Conservation (phyloP, 1,140 invertebrate genomes). For the Scaptomyza montana region DNA sequence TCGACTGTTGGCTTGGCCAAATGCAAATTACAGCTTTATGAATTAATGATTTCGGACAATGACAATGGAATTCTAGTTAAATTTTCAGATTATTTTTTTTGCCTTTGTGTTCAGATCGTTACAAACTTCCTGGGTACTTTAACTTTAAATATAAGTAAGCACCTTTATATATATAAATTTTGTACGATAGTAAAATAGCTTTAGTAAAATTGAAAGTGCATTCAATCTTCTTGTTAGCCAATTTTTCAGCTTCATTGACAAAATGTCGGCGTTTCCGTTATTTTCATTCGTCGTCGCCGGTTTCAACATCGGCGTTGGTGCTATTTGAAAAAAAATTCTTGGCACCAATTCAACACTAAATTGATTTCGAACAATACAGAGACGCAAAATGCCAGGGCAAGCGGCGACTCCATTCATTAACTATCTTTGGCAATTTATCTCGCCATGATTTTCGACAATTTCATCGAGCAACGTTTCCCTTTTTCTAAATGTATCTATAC, state of each 20-base stretch:
- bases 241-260: slow-evolving; percentile 31
- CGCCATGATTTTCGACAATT: slow-evolving; percentile 64
- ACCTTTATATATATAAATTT: too few relatives aligned
- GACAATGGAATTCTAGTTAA: slow-evolving; percentile 34
- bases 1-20: slow-evolving; percentile 44
- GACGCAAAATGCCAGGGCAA: too few relatives aligned
- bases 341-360: slow-evolving; percentile 77
- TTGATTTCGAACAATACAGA: slow-evolving; percentile 73
- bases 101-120: slow-evolving; percentile 13
- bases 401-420: slow-evolving; percentile 37
- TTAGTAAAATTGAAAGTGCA: too few relatives aligned
- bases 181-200: too few relatives aligned
- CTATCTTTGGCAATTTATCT: slow-evolving; percentile 78
- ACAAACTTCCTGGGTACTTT: slow-evolving; percentile 1
- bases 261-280: slow-evolving; percentile 55
- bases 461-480: slow-evolving; percentile 56
- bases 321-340: slow-evolving; percentile 64
- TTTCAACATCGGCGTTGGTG: slow-evolving; percentile 11
- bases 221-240: too few relatives aligned
- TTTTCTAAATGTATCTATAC: not conserved
- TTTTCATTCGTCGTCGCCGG: slow-evolving; percentile 45
- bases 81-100: slow-evolving; percentile 32
- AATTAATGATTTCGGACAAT: slow-evolving; percentile 58
- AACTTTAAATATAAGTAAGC: too few relatives aligned
- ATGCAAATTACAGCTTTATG: slow-evolving; percentile 65